A percentile compares a stretch with the other conserved stretches of the same genome.
Conservation (phyloP, 2,888 invertebrate genomes). For the Caenorhabditis sp. region DNA sequence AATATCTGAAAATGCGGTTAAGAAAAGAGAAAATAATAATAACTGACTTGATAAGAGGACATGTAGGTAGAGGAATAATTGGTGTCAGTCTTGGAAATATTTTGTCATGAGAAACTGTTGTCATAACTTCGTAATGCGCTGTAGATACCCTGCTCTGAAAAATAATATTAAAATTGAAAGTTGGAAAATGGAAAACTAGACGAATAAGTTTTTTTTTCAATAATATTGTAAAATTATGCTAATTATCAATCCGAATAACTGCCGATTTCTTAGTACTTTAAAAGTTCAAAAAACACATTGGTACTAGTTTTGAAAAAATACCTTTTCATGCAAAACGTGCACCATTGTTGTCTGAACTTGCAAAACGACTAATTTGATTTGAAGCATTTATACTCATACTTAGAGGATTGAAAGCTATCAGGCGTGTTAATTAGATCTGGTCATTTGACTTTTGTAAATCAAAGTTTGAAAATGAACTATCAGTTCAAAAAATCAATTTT, state of each 20-base stretch:
- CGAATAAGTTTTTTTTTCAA: background rate
- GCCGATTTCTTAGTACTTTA: too few species aligned
- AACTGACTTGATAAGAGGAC: constrained; percentile 39
- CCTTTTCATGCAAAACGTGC: too few species aligned
- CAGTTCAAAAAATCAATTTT: background rate
- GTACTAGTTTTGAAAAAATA: too few species aligned
- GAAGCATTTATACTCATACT: background rate
- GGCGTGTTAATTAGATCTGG: background rate
- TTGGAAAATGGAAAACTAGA: background rate
- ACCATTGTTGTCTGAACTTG: too few species aligned
- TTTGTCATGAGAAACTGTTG: constrained; percentile 35
- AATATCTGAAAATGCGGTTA: constrained; percentile 53
- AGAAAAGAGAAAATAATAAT: too few species aligned
- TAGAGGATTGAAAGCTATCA: background rate
- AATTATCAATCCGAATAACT: background rate
- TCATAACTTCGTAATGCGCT: constrained; percentile 24
- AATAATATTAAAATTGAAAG: too few species aligned
- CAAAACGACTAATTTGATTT: background rate
- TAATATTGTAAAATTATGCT: background rate
- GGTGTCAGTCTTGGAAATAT: constrained; percentile 52
- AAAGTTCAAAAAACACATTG: too few species aligned
- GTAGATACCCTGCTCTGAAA: constrained; percentile 43
- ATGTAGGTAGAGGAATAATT: constrained; percentile 14
- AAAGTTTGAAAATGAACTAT: background rate
- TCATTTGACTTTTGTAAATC: constrained; percentile 5